phyloP scores from a whole-genome alignment of 2,797 vertebrate genomes.

The Smutsia temminckii region DNA sequence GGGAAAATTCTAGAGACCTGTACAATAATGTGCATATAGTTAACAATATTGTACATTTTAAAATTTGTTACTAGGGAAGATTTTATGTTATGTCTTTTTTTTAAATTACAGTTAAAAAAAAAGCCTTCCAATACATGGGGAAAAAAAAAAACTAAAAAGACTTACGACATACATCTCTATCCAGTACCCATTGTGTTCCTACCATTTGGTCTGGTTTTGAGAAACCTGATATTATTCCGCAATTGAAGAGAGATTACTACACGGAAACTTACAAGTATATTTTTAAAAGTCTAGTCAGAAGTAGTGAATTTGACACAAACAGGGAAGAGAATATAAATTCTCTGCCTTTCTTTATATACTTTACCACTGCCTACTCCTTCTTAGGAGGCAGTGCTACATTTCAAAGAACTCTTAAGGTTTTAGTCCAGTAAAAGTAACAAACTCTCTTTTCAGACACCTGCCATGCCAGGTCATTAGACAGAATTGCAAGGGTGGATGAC shows the following conservation, averaged over 20 bases:
- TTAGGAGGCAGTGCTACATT: background rate
- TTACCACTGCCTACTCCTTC: background rate
- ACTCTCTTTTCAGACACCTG: background rate
- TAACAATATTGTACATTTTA: background rate
- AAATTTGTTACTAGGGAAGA: background rate
- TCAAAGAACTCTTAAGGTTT: background rate
- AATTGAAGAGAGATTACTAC: background rate
- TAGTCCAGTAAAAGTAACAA: background rate
- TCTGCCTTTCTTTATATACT: background rate
- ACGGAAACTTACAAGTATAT: background rate
- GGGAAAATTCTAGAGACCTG: background rate
- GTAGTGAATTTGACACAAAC: background rate
- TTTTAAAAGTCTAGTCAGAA: background rate
- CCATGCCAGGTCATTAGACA: background rate
- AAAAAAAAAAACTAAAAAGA: background rate
- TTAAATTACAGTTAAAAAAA: background rate
- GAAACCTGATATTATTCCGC: background rate
- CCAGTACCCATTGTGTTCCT: background rate
- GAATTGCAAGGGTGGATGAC: background rate
- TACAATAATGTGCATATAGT: background rate
- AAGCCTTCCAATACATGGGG: background rate
- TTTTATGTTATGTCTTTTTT: background rate
- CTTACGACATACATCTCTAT: background rate
- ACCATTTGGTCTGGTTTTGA: background rate
- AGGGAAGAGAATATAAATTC: background rate